These are phyloP conservation scores for Aelia acuminata DNA, from an alignment of 2,888 invertebrate species.

Conservation along the genomic window DNA sequence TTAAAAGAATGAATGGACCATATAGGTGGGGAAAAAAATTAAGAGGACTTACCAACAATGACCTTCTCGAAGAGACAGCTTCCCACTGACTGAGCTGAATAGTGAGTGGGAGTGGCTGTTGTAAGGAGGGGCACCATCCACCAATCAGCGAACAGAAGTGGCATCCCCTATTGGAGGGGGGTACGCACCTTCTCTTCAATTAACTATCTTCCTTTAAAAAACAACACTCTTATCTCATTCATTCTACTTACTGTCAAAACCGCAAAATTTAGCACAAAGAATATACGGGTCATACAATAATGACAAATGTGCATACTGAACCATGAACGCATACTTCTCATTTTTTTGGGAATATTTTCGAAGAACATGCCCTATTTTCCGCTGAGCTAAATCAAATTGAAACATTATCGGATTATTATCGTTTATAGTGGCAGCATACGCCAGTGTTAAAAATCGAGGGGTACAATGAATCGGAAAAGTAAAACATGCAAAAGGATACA, in stretches of 20 bases:
- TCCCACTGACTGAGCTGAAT: background rate
- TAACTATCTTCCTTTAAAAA: background rate
- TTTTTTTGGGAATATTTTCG: too few species aligned
- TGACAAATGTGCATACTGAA: too few species aligned
- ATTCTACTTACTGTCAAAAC: background rate
- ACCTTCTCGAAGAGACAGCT: background rate
- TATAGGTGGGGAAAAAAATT: background rate
- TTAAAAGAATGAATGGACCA: background rate
- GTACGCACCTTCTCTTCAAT: background rate
- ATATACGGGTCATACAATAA: too few species aligned
- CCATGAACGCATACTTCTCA: too few species aligned
- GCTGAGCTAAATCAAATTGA: too few species aligned
- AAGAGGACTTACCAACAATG: background rate
- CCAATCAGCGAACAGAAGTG: background rate
- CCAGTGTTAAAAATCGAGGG: too few species aligned
- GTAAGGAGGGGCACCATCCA: background rate
- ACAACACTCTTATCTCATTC: background rate
- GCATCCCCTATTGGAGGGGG: background rate
- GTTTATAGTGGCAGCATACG: too few species aligned
- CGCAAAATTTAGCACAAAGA: background rate
- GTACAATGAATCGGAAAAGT: too few species aligned
- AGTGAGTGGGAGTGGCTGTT: slow-evolving; percentile 34
- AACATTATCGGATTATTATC: too few species aligned
- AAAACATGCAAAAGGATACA: too few species aligned
- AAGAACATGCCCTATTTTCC: too few species aligned